Base-by-base conservation (phyloP, 1,140 invertebrate genomes). In the Ditylenchus dipsaci region DNA sequence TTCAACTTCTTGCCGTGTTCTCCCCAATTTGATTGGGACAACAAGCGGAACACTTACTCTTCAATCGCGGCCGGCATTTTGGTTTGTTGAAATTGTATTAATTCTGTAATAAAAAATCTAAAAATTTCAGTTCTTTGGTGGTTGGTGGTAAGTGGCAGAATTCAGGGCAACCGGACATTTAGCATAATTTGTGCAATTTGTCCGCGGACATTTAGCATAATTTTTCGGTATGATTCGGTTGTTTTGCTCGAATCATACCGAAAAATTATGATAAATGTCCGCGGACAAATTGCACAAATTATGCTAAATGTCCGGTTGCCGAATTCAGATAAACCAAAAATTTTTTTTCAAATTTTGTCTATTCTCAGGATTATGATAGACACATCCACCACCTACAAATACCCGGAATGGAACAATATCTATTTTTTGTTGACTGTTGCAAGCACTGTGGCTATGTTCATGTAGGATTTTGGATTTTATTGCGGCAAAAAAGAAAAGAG, bases 371-470 rank as follows among this genome's bases (percentile, higher is more conserved):
- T 95, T 61, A 90, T 95, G 60, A 95, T 97, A 80, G 94, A 97
- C 87, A 91, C 92, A 26, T 89, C 91, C 67, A 88, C 90, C 8
- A 87, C 88, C 5, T 89, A 90, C 3, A 84, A 85, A 66, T 78
- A 79, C 33, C 74, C 78, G 21, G 87, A 90, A 29, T 88, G 91
- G 78, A 83, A 86, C 73, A 87, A 88, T 79, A 89, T 91, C 17
- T 94, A 93, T 84, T 90, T 93, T 81, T 88, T 94, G n/a, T 94
- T 93, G 83, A 95, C 95, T 26, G 89, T 95, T 27, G 88, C 96
- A 83, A 91, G 91, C 29, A 96, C 93, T 23, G 79, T 97, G 69
- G 94, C 93, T 27, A 88, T 97, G 49, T 88, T 97, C 73, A 96
- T 97, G 93, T 90, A 86, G 87, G 87, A 84, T 30, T 29, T 38